Evolutionary conservation across 2,888 invertebrate genomes (phyloP).

Genomic region (Zygaena filipendulae): DNA sequence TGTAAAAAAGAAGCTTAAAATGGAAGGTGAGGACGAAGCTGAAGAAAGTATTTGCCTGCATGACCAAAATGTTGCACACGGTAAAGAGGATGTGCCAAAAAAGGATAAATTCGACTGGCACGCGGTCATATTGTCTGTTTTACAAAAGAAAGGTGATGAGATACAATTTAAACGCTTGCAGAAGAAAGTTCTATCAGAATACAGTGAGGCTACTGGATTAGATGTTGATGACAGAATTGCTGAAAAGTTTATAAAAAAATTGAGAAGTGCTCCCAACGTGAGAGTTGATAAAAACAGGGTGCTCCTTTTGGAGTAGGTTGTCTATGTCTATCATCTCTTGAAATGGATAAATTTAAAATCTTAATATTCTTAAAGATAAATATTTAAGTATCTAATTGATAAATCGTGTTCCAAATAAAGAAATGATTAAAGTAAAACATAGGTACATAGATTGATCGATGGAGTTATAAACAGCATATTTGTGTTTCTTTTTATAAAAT

Average conservation of each 20-base stretch:
- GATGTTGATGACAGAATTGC: conserved; percentile 72
- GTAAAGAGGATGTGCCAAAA: conserved; percentile 32
- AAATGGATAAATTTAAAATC: too few species aligned
- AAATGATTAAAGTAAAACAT: too few species aligned
- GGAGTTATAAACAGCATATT: too few species aligned
- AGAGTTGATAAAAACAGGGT: conserved; percentile 72
- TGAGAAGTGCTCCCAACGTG: conserved; percentile 74
- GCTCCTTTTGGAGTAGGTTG: conserved; percentile 31
- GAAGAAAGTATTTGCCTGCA: conserved; percentile 49
- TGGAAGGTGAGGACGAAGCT: conserved; percentile 33
- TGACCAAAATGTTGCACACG: conserved; percentile 57
- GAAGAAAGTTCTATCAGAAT: conserved; percentile 79
- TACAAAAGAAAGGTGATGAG: conserved; percentile 69
- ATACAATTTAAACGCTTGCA: conserved; percentile 78
- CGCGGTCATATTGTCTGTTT: conserved; percentile 52
- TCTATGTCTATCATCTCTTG: too few species aligned
- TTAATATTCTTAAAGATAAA: too few species aligned
- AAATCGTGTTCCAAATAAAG: too few species aligned
- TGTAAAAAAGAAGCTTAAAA: conserved; percentile 46
- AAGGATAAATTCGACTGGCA: conserved; percentile 61
- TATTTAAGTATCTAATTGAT: too few species aligned
- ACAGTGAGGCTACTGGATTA: conserved; percentile 55
- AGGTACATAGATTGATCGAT: too few species aligned
- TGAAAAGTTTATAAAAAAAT: conserved; percentile 77
- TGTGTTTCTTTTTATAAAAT: too few species aligned